Base-by-base conservation (phyloP, 2,888 invertebrate genomes). In the Amiota mariae region DNA sequence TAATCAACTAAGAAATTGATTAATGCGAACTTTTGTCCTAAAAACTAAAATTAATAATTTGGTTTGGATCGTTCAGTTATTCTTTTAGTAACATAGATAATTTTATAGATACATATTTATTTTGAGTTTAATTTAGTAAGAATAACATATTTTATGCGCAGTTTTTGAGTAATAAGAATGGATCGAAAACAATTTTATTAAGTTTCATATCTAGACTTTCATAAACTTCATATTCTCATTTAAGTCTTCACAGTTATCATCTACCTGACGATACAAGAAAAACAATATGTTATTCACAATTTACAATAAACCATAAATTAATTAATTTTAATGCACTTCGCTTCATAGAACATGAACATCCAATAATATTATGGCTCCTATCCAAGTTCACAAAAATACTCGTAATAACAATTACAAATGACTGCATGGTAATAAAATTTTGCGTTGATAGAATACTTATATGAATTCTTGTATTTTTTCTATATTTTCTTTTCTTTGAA, bases 381-480 rank as follows among this genome's bases (percentile, higher is more conserved):
- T 66, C 72, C 51, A 49, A 68, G 36, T 24, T 68, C 51, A 49
- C 72, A 70, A 59, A 13, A 66, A 72, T 68, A n/a, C 36, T 48
- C 9, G 24, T 15, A 71, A 48, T 18, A 74, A 70, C 67, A n/a
- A 59, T 54, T 68, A 57, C 13, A 63, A 72, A 73, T 67, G 56
- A 57, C 46, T 71, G 51, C 68, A 75, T 71, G 71, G 68, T 51
- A 73, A 59, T 56, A 72, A 64, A 56, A 51, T 72, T 71, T 47
- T 51, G 47, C 66, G 70, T 64, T 72, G 82, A 83, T 77, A 76
- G 75, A 73, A 80, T 75, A 77, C 74, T 76, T 78, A 80, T 83
- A 77, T 86, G 85, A 68, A 77, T 86, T 82, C 36, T 80, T 83
- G 75, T 85, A 83, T 79, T 83, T 81, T 49, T 57, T 70, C 47